Conservation (phyloP, 1,140 invertebrate genomes). For the Dendroctonus ponderosae region DNA sequence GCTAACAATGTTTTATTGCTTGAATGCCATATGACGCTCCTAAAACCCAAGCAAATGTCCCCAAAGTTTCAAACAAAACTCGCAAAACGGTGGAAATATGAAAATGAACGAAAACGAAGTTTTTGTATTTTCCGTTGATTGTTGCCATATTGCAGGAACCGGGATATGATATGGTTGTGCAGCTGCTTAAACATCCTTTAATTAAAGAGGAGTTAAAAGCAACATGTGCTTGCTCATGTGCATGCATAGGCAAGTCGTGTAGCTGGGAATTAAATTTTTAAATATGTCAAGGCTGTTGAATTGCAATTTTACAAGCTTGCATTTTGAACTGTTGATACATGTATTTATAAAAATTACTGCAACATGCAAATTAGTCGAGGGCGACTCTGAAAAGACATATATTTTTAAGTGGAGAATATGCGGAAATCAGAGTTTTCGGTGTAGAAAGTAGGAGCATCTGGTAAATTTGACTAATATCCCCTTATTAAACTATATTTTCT, state of each 20-base stretch:
- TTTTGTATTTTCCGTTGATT: conserved; percentile 12
- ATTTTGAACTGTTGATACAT: no score
- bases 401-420: no score
- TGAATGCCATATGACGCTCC: conserved; percentile 4
- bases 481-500: no score
- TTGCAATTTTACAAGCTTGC: no score
- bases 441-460: no score
- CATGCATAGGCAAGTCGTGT: background rate
- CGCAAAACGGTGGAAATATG: conserved; percentile 10
- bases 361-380: no score
- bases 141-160: conserved; percentile 9
- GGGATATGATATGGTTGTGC: conserved; percentile 8
- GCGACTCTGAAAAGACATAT: no score
- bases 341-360: no score
- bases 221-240: conserved; percentile 14
- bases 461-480: no score
- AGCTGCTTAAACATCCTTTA: conserved; percentile 25
- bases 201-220: conserved; percentile 15
- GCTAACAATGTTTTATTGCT: background rate
- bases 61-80: conserved; percentile 3
- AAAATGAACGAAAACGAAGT: conserved; percentile 21
- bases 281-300: no score
- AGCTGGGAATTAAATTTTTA: background rate
- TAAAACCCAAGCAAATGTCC: background rate
- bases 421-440: no score